These are phyloP conservation scores for Chunga burmeisteri DNA, from an alignment of 2,113 vertebrate genomes.

Conservation along the genomic window DNA sequence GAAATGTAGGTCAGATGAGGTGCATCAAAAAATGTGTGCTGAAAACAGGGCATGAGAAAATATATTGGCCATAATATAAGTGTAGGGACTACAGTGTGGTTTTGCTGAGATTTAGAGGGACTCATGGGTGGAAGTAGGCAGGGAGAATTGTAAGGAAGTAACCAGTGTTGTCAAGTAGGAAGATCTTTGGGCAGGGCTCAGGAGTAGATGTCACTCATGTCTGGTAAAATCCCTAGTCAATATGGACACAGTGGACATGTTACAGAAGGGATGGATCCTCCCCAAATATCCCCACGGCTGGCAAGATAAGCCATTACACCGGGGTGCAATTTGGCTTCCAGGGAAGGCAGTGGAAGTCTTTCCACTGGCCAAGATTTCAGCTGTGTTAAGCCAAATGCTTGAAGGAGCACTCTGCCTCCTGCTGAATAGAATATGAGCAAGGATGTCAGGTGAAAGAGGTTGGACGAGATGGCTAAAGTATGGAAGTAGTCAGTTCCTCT, in stretches of 20 bases:
- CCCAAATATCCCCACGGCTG: neutral
- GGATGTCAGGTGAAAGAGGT: neutral
- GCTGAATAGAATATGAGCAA: neutral
- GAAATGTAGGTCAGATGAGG: neutral
- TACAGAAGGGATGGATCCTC: neutral
- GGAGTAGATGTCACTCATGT: neutral
- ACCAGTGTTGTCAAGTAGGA: neutral
- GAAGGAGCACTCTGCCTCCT: neutral
- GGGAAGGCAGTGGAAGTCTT: neutral
- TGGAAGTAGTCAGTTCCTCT: neutral
- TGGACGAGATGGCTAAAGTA: neutral
- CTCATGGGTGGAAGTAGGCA: fast-evolving
- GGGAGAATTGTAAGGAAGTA: neutral
- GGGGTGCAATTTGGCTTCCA: neutral
- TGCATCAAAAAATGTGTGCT: neutral
- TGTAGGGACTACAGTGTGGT: neutral
- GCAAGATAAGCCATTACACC: neutral
- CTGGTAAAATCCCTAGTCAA: neutral
- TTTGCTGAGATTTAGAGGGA: neutral
- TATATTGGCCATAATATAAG: fast-evolving
- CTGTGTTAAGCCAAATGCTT: neutral
- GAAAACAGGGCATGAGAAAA: neutral
- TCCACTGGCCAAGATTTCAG: neutral
- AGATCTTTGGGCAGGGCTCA: neutral
- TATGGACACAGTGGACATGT: fast-evolving